Conservation (phyloP, 2,113 vertebrate species). For the Thunnus thynnus region DNA sequence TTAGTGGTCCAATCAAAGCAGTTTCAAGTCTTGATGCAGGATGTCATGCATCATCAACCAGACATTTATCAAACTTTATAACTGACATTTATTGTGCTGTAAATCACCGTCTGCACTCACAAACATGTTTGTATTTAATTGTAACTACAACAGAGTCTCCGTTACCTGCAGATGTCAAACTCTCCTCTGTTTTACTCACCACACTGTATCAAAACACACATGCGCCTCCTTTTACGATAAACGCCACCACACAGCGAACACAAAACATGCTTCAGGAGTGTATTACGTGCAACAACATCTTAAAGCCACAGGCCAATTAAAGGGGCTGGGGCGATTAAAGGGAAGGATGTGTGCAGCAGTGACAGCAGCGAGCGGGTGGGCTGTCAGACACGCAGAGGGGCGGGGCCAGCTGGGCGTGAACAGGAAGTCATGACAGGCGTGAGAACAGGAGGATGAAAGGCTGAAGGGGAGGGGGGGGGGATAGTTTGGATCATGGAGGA, state of each 20-base stretch:
- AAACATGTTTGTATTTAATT: constrained; percentile 34
- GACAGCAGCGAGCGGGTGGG: constrained; percentile 39
- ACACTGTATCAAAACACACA: constrained; percentile 26
- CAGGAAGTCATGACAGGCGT: constrained; percentile 67
- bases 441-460: constrained; percentile 72
- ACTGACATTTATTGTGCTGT: background rate
- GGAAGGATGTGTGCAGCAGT: constrained; percentile 33
- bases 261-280: background rate
- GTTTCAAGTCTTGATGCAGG: background rate
- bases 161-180: constrained; percentile 36
- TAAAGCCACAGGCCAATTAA: constrained; percentile 39
- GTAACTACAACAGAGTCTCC: background rate
- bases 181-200: background rate
- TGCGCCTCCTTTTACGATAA: constrained; percentile 25
- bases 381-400: constrained; percentile 48
- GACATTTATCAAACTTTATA: background rate
- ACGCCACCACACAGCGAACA: constrained; percentile 26
- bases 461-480: background rate
- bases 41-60: background rate
- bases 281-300: constrained; percentile 1
- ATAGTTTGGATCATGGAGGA: constrained; percentile 17
- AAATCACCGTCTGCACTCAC: background rate
- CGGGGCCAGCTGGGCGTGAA: constrained; percentile 43
- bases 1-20: background rate
- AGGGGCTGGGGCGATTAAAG: constrained; percentile 39